Conservation (phyloP, 2,888 invertebrate species). For the Lasioglossum pauxillum region DNA sequence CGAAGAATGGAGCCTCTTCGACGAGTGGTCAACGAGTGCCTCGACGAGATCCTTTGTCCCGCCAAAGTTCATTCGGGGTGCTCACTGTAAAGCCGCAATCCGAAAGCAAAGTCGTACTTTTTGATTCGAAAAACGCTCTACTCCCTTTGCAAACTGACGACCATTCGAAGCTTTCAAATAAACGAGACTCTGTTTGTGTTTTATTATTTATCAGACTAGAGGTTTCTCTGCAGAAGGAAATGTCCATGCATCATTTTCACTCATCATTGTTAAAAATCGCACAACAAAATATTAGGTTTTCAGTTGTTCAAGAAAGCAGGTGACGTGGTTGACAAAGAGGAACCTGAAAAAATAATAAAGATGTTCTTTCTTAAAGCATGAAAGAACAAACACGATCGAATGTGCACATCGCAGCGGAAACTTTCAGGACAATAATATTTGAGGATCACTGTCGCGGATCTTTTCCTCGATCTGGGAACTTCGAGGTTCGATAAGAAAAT, state of each 20-base stretch:
- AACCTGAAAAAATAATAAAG: not conserved
- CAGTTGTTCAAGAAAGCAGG: no score
- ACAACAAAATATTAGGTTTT: no score
- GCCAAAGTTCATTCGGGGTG: not conserved
- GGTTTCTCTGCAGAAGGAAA: not conserved
- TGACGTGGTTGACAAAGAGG: not conserved
- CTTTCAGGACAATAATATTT: not conserved
- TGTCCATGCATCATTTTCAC: no score
- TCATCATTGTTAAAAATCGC: no score
- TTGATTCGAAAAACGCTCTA: not conserved
- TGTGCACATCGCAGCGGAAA: not conserved
- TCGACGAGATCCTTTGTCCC: not conserved
- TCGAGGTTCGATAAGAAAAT: not conserved
- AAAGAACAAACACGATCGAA: no score
- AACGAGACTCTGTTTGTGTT: not conserved
- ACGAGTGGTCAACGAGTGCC: constrained; percentile 21
- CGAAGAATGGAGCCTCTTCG: constrained; percentile 17
- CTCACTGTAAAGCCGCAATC: not conserved
- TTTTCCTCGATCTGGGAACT: not conserved
- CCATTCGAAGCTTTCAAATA: no score
- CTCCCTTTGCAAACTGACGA: not conserved
- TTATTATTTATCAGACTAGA: no score
- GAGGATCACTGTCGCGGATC: not conserved
- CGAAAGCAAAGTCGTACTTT: not conserved
- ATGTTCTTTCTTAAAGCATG: no score